A percentile compares a stretch with the other conserved stretches of the same genome.
These are phyloP conservation scores for Salarias fasciatus DNA, from an alignment of 2,797 vertebrate species.

Conservation along the genomic window DNA sequence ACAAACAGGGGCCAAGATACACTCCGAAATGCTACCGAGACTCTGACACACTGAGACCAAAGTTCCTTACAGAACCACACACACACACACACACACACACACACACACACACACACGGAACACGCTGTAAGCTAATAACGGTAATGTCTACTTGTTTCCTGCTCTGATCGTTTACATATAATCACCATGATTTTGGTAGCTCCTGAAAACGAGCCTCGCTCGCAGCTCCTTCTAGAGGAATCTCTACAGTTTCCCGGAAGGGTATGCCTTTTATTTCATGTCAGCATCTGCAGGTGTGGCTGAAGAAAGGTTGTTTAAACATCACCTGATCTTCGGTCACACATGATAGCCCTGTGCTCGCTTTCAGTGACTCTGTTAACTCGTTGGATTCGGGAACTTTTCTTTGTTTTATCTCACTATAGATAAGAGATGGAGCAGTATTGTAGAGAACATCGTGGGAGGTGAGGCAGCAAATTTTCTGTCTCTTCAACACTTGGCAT, in stretches of 20 bases:
- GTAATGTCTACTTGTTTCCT: conserved; percentile 20
- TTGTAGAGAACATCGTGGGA: conserved; percentile 30
- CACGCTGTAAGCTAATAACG: conserved; percentile 23
- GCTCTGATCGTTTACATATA: conserved; percentile 7
- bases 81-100: too few species aligned
- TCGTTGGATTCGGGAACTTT: conserved; percentile 24
- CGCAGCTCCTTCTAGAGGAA: conserved; percentile 13
- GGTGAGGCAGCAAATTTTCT: conserved; percentile 10
- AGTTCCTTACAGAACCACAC: conserved; percentile 54
- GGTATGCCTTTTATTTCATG: conserved; percentile 3
- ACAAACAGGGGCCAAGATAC: conserved; percentile 36
- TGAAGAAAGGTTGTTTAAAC: conserved; percentile 33
- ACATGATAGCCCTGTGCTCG: conserved; percentile 26
- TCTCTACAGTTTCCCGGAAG: conserved; percentile 27
- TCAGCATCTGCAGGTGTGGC: conserved; percentile 5
- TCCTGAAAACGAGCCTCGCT: conserved; percentile 3
- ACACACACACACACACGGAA: conserved; percentile 17
- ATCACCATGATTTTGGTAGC: not conserved
- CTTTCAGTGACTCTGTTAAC: conserved; percentile 43
- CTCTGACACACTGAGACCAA: conserved; percentile 65
- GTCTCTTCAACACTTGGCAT: conserved; percentile 32
- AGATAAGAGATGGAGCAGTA: conserved; percentile 57
- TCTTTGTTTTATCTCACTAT: conserved; percentile 47
- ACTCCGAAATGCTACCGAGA: conserved; percentile 62
- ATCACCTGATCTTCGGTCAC: conserved; percentile 39